Evolutionary conservation across 2,113 vertebrate genomes (phyloP), one percentile per base, ranked within the genome.

Genomic region (Hypocryptadius cinnamomeus): DNA sequence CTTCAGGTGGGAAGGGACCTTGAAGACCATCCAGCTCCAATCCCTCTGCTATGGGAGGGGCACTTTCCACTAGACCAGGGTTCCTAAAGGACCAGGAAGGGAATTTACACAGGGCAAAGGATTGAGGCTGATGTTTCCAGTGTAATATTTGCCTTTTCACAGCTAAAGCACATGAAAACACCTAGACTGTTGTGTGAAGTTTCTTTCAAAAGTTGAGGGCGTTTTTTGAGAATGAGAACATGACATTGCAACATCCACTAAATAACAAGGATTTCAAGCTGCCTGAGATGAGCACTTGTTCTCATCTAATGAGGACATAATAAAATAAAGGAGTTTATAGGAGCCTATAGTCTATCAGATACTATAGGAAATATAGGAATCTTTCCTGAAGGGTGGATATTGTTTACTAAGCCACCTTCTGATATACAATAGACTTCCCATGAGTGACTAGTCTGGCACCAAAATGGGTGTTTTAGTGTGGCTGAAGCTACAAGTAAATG

Each of bases 231-330:
- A 82, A 50, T 10, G 21, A 91, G 71, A 87, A 66, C 17, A 44
- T 13, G 50, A 42, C 14, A 27, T 59, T 50, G 33, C 59, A 82
- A 61, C 50, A 50, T 6, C 2, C 7, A 27, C 27, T 70, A 73
- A 88, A 42, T 42, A 88, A 27, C 17, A 53, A 18, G 24, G 33
- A 92, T 90, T 73, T 85, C 74, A 90, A 88, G 24, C 33, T 76
- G 22, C 33, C 25, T 30, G 23, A 89, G 45, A 76, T 22, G 12
- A 85, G 18, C 21, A 65, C 4, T 50, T 61, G 12, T 65, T 79
- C n/a, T 66, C 0, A 0, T 53, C 54, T 70, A 61, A 35, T 7
- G 22, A 11, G 20, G 45, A 63, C 42, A 51, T 6, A 42, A 40
- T 28, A 33, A 66, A 78, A 80, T 47, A 35, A 0, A 69, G 57